Base-by-base conservation (phyloP, 2,888 invertebrate species). In the Brachylomia viminalis region DNA sequence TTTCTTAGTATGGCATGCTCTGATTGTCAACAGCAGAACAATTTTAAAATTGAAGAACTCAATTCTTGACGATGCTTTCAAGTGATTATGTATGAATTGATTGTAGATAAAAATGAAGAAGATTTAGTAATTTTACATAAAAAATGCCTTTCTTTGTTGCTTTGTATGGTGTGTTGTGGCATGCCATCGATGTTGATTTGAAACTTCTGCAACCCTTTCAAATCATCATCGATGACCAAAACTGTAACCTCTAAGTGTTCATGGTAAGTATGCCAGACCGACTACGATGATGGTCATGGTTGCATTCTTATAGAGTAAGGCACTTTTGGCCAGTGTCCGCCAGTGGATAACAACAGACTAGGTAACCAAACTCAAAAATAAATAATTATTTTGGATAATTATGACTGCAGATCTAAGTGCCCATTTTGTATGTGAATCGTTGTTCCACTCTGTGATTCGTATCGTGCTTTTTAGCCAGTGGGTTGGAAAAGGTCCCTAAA, bases 1-100 rank as follows among this genome's bases (percentile, higher is more conserved):
- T 86, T 87, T 75, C 76, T 75, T 74, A 66, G 49, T 61, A 59
- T 27, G 49, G 42, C 49, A 85, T 84, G 86, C 84, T 87, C 86
- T 87, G 86, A 76, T 86, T 81, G 67, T 59, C 70, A 67, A 65
- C 61, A 38, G 62, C 23, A 72, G 42, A 78, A 79, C 67, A 54
- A 75, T 78, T 81, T 85, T 54, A 61, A 71, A 68, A 52, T 76
- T 70, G n/a, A 72, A 69, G 68, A 83, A 75, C 47, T 67, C 68
- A 77, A 67, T 68, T 75, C 49, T 69, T 69, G 59, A 74, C 67
- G 30, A 71, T 70, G 74, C 86, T 85, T 83, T 85, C 82, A n/a
- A 71, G 70, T 81, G 76, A 72, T 78, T 83, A 75, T 72, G 62
- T 64, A 62, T 27, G 68, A 79, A 85, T 84, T 74, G 79, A 77